These are phyloP conservation scores for Lerista edwardsae DNA, from an alignment of 2,797 vertebrate species.

Conservation along the genomic window DNA sequence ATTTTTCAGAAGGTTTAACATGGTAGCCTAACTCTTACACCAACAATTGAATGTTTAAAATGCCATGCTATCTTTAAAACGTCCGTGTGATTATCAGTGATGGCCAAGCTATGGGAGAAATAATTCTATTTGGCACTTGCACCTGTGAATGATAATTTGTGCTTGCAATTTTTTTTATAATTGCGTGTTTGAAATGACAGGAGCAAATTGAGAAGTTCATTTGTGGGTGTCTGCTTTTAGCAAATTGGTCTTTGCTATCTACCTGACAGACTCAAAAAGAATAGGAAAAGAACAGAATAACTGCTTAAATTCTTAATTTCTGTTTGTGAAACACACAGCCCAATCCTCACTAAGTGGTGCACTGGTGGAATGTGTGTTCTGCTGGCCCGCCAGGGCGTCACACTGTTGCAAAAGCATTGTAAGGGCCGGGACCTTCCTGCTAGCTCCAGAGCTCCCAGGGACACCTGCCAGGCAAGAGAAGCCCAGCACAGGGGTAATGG, in stretches of 20 bases:
- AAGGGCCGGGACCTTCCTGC: too few relatives aligned
- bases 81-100: background rate
- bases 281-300: background rate
- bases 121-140: background rate
- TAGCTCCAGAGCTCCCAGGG: too few relatives aligned
- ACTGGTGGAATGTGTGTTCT: too few relatives aligned
- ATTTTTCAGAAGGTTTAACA: background rate
- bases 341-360: too few relatives aligned
- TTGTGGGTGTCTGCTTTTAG: background rate
- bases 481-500: too few relatives aligned
- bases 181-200: constrained; percentile 14
- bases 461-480: too few relatives aligned
- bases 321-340: background rate
- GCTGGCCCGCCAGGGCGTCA: too few relatives aligned
- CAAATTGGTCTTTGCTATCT: background rate
- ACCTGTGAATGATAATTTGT: constrained; percentile 24
- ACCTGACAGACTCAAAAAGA: background rate
- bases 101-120: background rate
- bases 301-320: background rate
- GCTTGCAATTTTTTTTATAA: background rate
- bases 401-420: too few relatives aligned
- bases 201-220: background rate
- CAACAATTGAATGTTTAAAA: background rate
- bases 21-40: background rate
- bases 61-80: background rate